These are phyloP conservation scores for Ovis canadensis DNA, from an alignment of 2,113 vertebrate species.

Conservation along the genomic window DNA sequence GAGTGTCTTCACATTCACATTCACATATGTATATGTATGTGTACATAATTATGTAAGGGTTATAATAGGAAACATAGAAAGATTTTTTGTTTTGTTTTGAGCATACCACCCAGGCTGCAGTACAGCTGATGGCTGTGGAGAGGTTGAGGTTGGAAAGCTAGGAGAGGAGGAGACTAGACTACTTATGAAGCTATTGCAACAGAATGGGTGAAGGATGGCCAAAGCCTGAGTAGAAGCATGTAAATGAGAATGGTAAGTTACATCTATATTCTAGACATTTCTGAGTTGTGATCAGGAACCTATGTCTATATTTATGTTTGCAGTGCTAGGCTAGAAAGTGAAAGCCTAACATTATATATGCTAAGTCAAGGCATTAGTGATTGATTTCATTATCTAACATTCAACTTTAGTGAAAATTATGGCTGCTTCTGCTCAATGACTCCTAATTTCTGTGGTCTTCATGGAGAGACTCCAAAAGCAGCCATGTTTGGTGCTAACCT, in stretches of 20 bases:
- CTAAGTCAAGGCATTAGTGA: not conserved
- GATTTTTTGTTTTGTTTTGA: not conserved
- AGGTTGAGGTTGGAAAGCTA: not conserved
- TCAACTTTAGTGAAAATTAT: not conserved
- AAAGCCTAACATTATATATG: not conserved
- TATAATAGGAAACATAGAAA: not conserved
- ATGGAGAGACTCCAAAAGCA: not conserved
- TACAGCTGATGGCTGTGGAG: not conserved
- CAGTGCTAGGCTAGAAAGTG: not conserved
- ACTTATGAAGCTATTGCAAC: not conserved
- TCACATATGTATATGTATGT: not conserved
- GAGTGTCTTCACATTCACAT: not conserved
- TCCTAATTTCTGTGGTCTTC: not conserved
- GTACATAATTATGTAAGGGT: not conserved
- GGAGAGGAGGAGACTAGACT: not conserved
- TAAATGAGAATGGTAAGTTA: not conserved
- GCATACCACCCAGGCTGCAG: not conserved
- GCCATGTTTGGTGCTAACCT: constrained; percentile 8
- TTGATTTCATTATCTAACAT: not conserved
- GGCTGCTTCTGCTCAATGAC: not conserved
- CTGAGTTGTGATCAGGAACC: not conserved
- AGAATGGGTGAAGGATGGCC: not conserved
- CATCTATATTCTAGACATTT: not conserved
- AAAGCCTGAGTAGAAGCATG: not conserved
- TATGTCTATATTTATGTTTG: not conserved